Conservation (phyloP, 2,797 vertebrate species). For the Eulemur albifrons region DNA sequence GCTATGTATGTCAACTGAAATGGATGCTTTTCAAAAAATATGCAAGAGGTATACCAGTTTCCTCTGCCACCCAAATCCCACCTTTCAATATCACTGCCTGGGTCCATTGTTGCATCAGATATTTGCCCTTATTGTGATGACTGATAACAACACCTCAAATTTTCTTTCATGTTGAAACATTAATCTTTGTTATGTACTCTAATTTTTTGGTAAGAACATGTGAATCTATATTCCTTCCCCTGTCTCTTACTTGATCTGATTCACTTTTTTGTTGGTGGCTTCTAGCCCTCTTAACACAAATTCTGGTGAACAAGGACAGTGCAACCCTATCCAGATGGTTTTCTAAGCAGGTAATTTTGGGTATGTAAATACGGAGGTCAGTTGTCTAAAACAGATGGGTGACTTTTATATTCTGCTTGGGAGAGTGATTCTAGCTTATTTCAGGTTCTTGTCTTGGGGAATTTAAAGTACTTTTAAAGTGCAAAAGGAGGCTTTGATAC, state of each 20-base stretch:
- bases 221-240: neutral
- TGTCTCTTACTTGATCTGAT: neutral
- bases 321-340: constrained; percentile 27
- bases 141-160: neutral
- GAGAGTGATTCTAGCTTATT: neutral
- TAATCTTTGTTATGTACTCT: neutral
- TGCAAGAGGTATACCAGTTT: neutral
- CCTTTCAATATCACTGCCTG: neutral
- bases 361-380: constrained; percentile 28
- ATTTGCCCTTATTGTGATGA: neutral
- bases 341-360: neutral
- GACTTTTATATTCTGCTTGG: constrained; percentile 16
- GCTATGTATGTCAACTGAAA: neutral
- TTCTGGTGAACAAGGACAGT: neutral
- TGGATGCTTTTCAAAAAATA: neutral
- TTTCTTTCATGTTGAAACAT: neutral
- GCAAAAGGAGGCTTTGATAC: neutral
- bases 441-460: neutral
- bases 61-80: neutral
- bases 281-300: neutral
- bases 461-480: constrained; percentile 1
- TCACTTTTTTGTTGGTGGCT: neutral
- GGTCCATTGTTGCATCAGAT: neutral
- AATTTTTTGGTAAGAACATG: neutral
- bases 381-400: constrained; percentile 27